Evolutionary conservation across 2,888 invertebrate species (phyloP), one percentile per base, ranked within the genome.

Genomic region (Andrena fulva): DNA sequence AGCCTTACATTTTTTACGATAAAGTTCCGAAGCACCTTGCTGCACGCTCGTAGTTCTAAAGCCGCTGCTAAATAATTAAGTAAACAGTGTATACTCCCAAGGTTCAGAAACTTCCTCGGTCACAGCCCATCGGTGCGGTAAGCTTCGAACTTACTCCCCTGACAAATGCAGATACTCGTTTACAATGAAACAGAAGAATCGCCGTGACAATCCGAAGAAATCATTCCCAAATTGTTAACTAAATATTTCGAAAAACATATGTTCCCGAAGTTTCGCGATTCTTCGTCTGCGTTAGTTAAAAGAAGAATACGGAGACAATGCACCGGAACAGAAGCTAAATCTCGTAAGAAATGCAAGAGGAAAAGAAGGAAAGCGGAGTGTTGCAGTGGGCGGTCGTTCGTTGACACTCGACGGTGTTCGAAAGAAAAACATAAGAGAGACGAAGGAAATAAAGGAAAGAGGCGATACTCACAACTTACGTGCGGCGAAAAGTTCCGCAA

Each of bases 391-490:
- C 24, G 63, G 56, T 54, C 1, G 20, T 33, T 12, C 24, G 1
- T 10, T 27, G 16, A 42, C 5, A 6, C 0, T n/a, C 8, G 31
- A 79, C 27, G 48, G 31, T 10, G 33, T 12, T 20, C 24, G 24
- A 31, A n/a, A 12, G 31, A 54, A 2, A 24, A 66, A 29, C 50
- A 4, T 27, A 20, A 20, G 8, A 64, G 29, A 24, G 20, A 27
- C 6, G 31, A 54, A 60, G 62, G 24, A 42, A 27, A 52, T n/a
- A 50, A 35, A 66, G 24, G 27, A 10, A 0, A 10, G 12, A 5
- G 50, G 16, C 8, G 50, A 31, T 84, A 85, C 77, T 85, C 76
- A 80, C 84, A 84, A 80, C 77, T 87, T 77, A 76, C 79, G 68
- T 84, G 78, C 35, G 67, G 72, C 50, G 68, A 80, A 69, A 76